Evolutionary conservation across 2,797 vertebrate species (phyloP).

Genomic region (Neostethus bicornis): DNA sequence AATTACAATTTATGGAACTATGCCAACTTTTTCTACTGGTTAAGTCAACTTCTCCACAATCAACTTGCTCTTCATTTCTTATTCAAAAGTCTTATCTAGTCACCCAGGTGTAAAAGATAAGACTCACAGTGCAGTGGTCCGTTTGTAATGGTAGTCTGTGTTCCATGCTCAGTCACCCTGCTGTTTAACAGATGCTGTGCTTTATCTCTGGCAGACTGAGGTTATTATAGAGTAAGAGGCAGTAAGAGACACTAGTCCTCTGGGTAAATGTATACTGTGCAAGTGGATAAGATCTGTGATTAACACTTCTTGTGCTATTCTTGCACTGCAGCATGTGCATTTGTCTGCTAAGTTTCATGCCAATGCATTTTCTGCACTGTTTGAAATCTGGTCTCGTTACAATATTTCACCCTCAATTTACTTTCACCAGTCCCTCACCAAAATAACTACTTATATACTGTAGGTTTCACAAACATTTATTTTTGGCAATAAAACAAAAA

Average conservation of each 20-base stretch:
- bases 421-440: too few relatives aligned
- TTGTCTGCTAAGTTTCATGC: slow-evolving; percentile 13
- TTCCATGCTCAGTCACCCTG: slow-evolving; percentile 71
- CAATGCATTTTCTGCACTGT: slow-evolving; percentile 5
- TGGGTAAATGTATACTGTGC: slow-evolving; percentile 51
- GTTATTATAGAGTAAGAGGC: slow-evolving; percentile 61
- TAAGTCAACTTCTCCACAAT: slow-evolving; percentile 46
- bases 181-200: slow-evolving; percentile 72
- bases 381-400: not conserved
- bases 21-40: slow-evolving; percentile 40
- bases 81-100: slow-evolving; percentile 70
- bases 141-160: slow-evolving; percentile 67
- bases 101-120: slow-evolving; percentile 69
- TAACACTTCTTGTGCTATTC: slow-evolving; percentile 31
- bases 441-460: too few relatives aligned
- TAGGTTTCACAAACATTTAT: too few relatives aligned
- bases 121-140: slow-evolving; percentile 54
- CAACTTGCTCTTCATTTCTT: slow-evolving; percentile 16
- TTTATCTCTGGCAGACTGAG: slow-evolving; percentile 66
- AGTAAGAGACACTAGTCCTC: slow-evolving; percentile 53
- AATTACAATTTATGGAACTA: slow-evolving; percentile 48
- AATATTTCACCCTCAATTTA: too few relatives aligned
- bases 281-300: slow-evolving; percentile 59
- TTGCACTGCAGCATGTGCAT: slow-evolving; percentile 7
- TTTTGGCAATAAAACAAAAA: too few relatives aligned